phyloP scores from a whole-genome alignment of 2,888 invertebrate genomes.

The Pachycephus smyrnensis region DNA sequence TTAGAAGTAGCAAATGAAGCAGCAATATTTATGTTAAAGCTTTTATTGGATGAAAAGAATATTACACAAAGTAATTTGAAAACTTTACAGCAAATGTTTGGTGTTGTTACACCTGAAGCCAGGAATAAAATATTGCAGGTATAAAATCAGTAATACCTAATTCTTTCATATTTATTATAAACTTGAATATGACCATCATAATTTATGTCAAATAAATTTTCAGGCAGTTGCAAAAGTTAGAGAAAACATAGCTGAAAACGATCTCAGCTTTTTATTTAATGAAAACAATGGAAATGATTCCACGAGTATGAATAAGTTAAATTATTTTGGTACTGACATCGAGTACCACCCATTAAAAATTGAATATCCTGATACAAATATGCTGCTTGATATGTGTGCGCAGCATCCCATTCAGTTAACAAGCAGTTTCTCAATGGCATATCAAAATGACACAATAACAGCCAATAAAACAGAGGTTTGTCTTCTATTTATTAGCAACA shows the following conservation, averaged over 20 bases:
- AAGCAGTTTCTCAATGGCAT: slow-evolving; percentile 53
- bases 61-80: slow-evolving; percentile 72
- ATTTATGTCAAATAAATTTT: slow-evolving; percentile 30
- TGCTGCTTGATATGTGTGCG: slow-evolving; percentile 49
- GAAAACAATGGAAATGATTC: slow-evolving; percentile 24
- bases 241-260: slow-evolving; percentile 43
- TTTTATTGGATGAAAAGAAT: slow-evolving; percentile 73
- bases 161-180: slow-evolving; percentile 7
- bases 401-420: slow-evolving; percentile 34
- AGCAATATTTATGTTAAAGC: slow-evolving; percentile 71
- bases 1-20: slow-evolving; percentile 75
- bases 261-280: slow-evolving; percentile 44
- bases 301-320: slow-evolving; percentile 13
- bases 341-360: slow-evolving; percentile 43
- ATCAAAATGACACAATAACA: slow-evolving; percentile 31
- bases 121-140: slow-evolving; percentile 74
- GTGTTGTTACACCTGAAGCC: slow-evolving; percentile 69
- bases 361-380: slow-evolving; percentile 51
- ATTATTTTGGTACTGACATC: slow-evolving; percentile 48
- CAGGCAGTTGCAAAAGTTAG: slow-evolving; percentile 67
- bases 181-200: not conserved
- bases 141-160: slow-evolving; percentile 10
- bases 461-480: slow-evolving; percentile 38
- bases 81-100: slow-evolving; percentile 73
- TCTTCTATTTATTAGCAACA: not conserved